phyloP scores from a whole-genome alignment of 2,797 vertebrate species.

The Apodemus agrarius region DNA sequence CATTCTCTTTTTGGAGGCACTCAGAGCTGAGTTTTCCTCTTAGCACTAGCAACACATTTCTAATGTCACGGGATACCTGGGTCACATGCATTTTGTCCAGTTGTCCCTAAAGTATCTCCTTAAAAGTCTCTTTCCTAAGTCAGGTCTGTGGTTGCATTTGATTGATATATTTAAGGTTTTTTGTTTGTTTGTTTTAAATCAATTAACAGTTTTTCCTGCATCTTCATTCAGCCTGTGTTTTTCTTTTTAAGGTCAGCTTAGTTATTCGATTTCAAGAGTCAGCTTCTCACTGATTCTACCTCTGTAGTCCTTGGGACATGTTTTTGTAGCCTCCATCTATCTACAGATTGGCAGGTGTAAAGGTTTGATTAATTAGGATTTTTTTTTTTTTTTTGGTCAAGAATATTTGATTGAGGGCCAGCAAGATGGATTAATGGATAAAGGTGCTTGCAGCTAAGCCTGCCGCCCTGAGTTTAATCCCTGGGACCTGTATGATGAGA shows the following conservation, averaged over 20 bases:
- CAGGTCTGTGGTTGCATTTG: background rate
- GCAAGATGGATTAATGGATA: background rate
- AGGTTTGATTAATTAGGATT: background rate
- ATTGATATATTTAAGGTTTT: background rate
- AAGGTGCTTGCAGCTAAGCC: background rate
- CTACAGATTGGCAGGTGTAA: background rate
- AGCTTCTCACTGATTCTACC: background rate
- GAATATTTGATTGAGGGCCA: background rate
- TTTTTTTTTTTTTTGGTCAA: conserved; percentile 15
- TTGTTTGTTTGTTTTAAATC: background rate
- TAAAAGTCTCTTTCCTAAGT: background rate
- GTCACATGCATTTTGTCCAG: background rate
- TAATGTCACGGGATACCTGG: background rate
- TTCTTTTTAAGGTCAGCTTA: conserved; percentile 23
- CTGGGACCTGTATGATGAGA: no score
- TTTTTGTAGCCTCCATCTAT: background rate
- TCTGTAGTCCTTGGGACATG: background rate
- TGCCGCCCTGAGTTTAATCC: background rate
- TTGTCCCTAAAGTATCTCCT: background rate
- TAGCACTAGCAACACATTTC: no score
- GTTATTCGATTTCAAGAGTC: background rate
- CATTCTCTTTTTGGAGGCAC: no score
- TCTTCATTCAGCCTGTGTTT: background rate
- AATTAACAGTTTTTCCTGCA: background rate
- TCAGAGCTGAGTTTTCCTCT: no score